These are phyloP conservation scores for Drosophila kohkoa DNA, from an alignment of 1,140 invertebrate species.

Conservation along the genomic window DNA sequence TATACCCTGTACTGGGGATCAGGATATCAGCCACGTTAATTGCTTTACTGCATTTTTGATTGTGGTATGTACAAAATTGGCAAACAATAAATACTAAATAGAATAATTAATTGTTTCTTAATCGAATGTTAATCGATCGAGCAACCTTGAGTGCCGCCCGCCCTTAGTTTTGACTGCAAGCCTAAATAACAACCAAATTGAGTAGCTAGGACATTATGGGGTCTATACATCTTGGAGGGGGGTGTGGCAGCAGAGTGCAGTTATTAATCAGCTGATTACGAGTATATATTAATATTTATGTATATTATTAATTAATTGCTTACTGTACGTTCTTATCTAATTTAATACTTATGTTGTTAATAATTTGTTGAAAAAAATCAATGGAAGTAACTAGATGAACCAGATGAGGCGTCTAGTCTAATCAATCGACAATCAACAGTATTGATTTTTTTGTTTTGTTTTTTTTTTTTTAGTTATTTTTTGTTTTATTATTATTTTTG, in stretches of 20 bases:
- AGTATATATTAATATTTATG: conserved; percentile 7
- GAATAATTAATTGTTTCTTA: not conserved
- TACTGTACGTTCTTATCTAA: conserved; percentile 9
- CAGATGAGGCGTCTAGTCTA: not conserved
- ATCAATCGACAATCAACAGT: conserved; percentile 1
- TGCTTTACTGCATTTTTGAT: conserved; percentile 5
- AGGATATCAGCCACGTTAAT: not conserved
- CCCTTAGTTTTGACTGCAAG: conserved; percentile 28
- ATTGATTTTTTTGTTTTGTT: not conserved
- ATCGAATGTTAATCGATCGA: conserved; percentile 4
- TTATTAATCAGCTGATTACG: conserved; percentile 25
- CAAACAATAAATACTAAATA: not conserved
- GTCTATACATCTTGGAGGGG: conserved; percentile 25
- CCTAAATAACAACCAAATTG: conserved; percentile 43
- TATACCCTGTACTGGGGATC: conserved; percentile 9
- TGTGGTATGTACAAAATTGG: conserved; percentile 8
- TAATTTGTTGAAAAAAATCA: conserved; percentile 19
- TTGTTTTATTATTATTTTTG: not conserved
- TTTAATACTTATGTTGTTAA: conserved; percentile 17
- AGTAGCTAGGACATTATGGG: conserved; percentile 30
- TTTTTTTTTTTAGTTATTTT: not conserved
- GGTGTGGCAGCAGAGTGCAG: conserved; percentile 28
- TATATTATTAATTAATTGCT: conserved; percentile 17
- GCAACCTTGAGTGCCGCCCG: not conserved
- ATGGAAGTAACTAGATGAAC: conserved; percentile 14